Evolutionary conservation across 2,888 invertebrate species (phyloP), one percentile per base, ranked within the genome.

Genomic region (Drosophila nr. fundita): DNA sequence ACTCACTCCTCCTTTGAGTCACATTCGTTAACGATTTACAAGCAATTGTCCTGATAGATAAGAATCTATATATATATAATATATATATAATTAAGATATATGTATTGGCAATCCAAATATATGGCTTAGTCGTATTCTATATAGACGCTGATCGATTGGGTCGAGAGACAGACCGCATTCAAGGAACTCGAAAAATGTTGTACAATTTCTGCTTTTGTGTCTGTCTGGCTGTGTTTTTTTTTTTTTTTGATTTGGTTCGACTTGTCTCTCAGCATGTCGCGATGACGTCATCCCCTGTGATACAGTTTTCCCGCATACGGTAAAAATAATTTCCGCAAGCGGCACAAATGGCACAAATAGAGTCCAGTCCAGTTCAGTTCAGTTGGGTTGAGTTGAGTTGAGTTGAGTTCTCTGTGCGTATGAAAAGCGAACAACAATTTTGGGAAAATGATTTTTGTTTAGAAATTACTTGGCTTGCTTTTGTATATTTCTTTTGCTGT

Each of bases 321-420:
- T 66, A 55, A 59, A 78, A 69, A 58, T 13, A 80, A 80, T 80
- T 73, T 80, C 80, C 76, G 80, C 78, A 70, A 79, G 73, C 77
- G 73, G 76, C 13, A 69, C 76, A 79, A 79, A 68, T 68, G 57
- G 78, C 73, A 67, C 73, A 80, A 69, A 79, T 76, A 24, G 76
- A 79, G 80, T 73, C 68, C 45, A 32, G 49, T 54, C 59, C 60
- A 18, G 30, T 40, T 29, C 45, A 24, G 61, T 21, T 49, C 24
- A 40, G 49, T 50, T 38, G 4, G 4, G 29, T 24, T 45, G 1
- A 13, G 45, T 27, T 38, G 4, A 8, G 29, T 24, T 45, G 1
- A 13, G 45, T 27, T 27, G 4, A 4, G 18, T 29, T 49, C 18
- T 40, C 45, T 24, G 45, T 55, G 50, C 58, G 34, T 59, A 24